Base-by-base conservation (phyloP, 2,113 vertebrate genomes). In the Dendropsophus ebraccatus region DNA sequence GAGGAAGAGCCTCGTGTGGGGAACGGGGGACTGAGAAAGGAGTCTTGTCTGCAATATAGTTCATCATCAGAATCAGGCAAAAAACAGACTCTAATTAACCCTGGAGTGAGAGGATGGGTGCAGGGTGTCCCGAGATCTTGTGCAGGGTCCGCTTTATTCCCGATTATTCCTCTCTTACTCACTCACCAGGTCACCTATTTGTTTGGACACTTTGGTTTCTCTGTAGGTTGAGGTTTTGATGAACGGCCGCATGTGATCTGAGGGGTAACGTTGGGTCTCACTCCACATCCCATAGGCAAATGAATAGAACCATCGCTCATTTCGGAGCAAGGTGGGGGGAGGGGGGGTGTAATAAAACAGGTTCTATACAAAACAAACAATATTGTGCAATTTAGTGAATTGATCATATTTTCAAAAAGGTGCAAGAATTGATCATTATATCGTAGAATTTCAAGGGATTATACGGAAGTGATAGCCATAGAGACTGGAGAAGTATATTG, bases 181-280 rank as follows among this genome's bases (percentile, higher is more conserved):
- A 52, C 50, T 9, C 49, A 23, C 49, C 21, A 52, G 13, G 75
- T 47, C 62, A 17, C 56, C 76, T n/a, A 23, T 23, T 21, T 13
- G 76, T 58, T 25, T 28, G 28, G 65, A 49, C 70, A 60, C 84
- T 86, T 81, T 86, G 84, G 76, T 86, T 86, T 60, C 30, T 45
- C 37, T 21, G 52, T 28, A 70, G 2, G 41, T 21, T 37, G 35
- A 50, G 62, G 60, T 47, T 58, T 19, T 7, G 25, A 52, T 50
- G 28, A 54, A 45, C 1, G 17, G 49, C 41, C 70, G 19, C 35
- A 56, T 58, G 62, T 54, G 30, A 37, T 85, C 67, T 52, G n/a
- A n/a, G 1, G 35, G 19, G 25, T 17, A 72, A 21, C 12, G n/a
- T 5, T 28, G 69, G n/a, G 49, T 74, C 30, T 58, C 50, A 13